Evolutionary conservation across 2,888 invertebrate species (phyloP).

Genomic region (Venusia cambrica): DNA sequence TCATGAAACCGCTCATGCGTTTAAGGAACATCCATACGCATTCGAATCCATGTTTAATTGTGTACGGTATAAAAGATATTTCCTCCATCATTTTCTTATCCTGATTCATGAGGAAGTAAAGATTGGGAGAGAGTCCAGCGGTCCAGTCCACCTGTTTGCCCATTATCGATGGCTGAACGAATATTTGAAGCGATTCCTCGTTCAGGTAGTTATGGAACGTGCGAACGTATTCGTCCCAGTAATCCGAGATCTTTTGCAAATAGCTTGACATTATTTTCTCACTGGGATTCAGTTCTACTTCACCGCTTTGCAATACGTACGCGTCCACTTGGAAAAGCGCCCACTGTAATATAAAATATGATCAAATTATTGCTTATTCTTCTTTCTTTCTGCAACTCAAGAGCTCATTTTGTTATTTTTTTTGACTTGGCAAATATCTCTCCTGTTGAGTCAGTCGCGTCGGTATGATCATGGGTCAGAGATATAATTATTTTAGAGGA

Average conservation of each 20-base stretch:
- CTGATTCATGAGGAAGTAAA: slow-evolving; percentile 85
- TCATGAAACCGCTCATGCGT: slow-evolving; percentile 83
- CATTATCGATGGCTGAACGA: slow-evolving; percentile 92
- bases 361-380: no score
- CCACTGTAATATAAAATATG: slow-evolving; percentile 75
- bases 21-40: slow-evolving; percentile 83
- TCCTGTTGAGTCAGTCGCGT: no score
- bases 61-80: slow-evolving; percentile 78
- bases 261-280: slow-evolving; percentile 80
- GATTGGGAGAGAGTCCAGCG: slow-evolving; percentile 86
- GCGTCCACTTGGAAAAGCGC: slow-evolving; percentile 84
- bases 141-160: slow-evolving; percentile 89
- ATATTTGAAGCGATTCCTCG: slow-evolving; percentile 85
- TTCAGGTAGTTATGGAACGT: slow-evolving; percentile 86
- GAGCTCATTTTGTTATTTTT: no score
- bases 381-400: no score
- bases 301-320: slow-evolving; percentile 61
- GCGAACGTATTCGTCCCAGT: slow-evolving; percentile 85
- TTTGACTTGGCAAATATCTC: no score
- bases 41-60: slow-evolving; percentile 82
- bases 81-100: slow-evolving; percentile 81
- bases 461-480: no score
- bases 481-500: no score
- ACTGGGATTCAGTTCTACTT: slow-evolving; percentile 81
- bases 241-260: slow-evolving; percentile 81